These are phyloP conservation scores for Enteromius radiatus DNA, from an alignment of 2,797 vertebrate species.

Conservation along the genomic window DNA sequence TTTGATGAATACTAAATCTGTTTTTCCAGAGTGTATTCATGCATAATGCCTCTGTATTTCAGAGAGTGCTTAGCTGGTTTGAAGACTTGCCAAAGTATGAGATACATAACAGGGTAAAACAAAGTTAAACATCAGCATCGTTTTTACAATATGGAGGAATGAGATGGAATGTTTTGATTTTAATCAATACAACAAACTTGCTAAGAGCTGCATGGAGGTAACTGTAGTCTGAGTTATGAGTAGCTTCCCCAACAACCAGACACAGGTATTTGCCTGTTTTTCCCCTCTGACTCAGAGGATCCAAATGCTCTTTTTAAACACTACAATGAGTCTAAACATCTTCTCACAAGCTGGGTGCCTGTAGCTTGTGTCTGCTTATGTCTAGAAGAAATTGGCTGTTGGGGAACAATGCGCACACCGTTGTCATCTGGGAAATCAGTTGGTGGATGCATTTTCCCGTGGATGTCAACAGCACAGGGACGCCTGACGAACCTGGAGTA, in stretches of 20 bases:
- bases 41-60: no score
- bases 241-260: neutral
- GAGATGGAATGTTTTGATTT: neutral
- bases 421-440: slow-evolving; percentile 78
- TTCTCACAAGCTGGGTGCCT: slow-evolving; percentile 63
- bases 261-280: slow-evolving; percentile 3
- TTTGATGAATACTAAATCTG: no score
- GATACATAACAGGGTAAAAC: neutral
- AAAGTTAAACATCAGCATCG: neutral
- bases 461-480: slow-evolving; percentile 70
- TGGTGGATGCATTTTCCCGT: slow-evolving; percentile 65
- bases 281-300: slow-evolving; percentile 28
- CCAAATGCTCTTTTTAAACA: slow-evolving; percentile 53
- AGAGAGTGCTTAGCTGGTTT: neutral
- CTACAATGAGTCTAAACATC: slow-evolving; percentile 62
- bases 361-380: slow-evolving; percentile 63
- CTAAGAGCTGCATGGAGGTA: neutral
- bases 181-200: neutral
- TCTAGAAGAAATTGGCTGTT: slow-evolving; percentile 69
- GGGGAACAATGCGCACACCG: slow-evolving; percentile 62
- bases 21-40: no score
- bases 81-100: neutral
- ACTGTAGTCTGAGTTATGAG: neutral
- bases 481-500: slow-evolving; percentile 67
- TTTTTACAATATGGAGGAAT: neutral